Base-by-base conservation (phyloP, 1,140 invertebrate species). In the Harlomillsia oculata region DNA sequence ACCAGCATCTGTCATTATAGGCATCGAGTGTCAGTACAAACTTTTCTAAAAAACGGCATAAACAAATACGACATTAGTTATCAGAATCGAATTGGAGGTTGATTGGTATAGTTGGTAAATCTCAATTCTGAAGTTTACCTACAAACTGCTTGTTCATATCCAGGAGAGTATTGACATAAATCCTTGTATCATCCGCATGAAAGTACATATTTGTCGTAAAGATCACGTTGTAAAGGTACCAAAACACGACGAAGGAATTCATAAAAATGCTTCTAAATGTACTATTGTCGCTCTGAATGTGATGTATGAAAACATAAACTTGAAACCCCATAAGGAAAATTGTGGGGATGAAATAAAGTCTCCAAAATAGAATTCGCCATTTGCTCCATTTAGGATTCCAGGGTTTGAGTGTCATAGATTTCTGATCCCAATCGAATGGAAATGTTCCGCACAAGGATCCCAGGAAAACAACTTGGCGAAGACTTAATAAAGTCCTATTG, bases 81-180 rank as follows among this genome's bases (percentile, higher is more conserved):
- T n/a, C n/a, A n/a, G n/a, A n/a, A n/a, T n/a, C n/a, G n/a, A n/a
- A n/a, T n/a, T n/a, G n/a, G n/a, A n/a, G n/a, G n/a, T n/a, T n/a
- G n/a, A n/a, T n/a, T n/a, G n/a, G n/a, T n/a, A n/a, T n/a, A n/a
- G n/a, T n/a, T n/a, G n/a, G n/a, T n/a, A n/a, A n/a, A n/a, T n/a
- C n/a, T n/a, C n/a, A n/a, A n/a, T n/a, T n/a, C n/a, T n/a, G n/a
- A n/a, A n/a, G n/a, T n/a, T n/a, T n/a, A 32, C 34, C 46, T 11
- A 56, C 45, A 21, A 40, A 41, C 14, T 32, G 0, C 18, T 50
- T 30, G 21, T 56, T 56, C 14, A 49, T 41, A 5, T 20, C 28
- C 23, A 56, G 29, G 25, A 56, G 11, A 3, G 54, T 41, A 32
- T 56, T 56, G 37, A 56, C 34, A 18, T 50, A 56, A 2, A 41